Conservation (phyloP, 2,888 invertebrate genomes). For the Caenorhabditis sp. region DNA sequence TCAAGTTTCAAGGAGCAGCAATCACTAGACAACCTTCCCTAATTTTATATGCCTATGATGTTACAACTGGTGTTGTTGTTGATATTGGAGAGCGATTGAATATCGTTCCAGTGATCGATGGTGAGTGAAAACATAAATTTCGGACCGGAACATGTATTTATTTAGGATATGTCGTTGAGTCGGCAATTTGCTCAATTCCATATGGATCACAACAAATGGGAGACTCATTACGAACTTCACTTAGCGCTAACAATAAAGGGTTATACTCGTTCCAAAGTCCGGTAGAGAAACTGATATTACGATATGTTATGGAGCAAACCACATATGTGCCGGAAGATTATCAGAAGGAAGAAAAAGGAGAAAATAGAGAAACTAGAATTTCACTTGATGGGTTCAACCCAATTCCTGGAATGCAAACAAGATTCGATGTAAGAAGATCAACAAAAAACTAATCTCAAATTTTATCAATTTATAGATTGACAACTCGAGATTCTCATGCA, state of each 20-base stretch:
- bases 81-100: conserved; percentile 76
- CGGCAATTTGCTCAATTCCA: conserved; percentile 74
- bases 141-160: no score
- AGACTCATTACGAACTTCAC: conserved; percentile 53
- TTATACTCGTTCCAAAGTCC: conserved; percentile 71
- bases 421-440: conserved; percentile 30
- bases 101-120: conserved; percentile 76
- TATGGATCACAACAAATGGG: conserved; percentile 74
- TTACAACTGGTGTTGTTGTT: conserved; percentile 76
- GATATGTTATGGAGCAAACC: conserved; percentile 73
- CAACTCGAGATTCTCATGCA: conserved; percentile 72
- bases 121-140: no score
- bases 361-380: conserved; percentile 31
- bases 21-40: conserved; percentile 75
- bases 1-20: conserved; percentile 70
- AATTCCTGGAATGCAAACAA: conserved; percentile 36
- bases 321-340: conserved; percentile 74
- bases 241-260: conserved; percentile 67
- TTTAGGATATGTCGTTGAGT: conserved; percentile 73
- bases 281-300: conserved; percentile 73
- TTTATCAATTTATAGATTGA: conserved; percentile 69
- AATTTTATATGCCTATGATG: conserved; percentile 76
- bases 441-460: not conserved
- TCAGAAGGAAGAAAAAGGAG: conserved; percentile 69
- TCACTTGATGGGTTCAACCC: conserved; percentile 45